Conservation (phyloP, 2,797 vertebrate genomes). For the Myiothlypis chrysogaster region DNA sequence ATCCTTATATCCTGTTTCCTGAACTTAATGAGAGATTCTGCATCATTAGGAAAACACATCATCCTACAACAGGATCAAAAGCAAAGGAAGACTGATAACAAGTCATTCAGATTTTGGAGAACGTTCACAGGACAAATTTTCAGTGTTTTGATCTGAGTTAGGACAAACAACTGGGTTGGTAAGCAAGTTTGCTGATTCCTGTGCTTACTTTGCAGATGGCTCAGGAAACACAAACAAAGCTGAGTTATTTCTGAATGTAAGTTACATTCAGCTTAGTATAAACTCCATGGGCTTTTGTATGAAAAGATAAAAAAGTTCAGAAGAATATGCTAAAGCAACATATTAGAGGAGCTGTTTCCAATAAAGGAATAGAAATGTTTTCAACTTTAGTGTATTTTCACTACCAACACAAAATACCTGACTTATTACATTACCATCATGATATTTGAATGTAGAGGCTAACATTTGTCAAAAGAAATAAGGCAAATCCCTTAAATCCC, state of each 20-base stretch:
- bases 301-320: background rate
- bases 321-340: background rate
- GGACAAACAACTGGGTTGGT: slow-evolving; percentile 58
- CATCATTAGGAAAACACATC: slow-evolving; percentile 84
- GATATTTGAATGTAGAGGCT: background rate
- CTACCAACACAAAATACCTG: background rate
- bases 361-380: background rate
- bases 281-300: background rate
- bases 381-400: background rate
- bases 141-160: slow-evolving; percentile 61
- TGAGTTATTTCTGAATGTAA: background rate
- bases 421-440: background rate
- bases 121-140: slow-evolving; percentile 72
- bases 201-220: slow-evolving; percentile 5
- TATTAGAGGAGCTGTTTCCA: background rate
- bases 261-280: background rate
- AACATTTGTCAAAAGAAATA: background rate
- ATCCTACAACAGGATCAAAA: slow-evolving; percentile 81
- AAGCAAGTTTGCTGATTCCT: slow-evolving; percentile 4
- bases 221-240: slow-evolving; percentile 1
- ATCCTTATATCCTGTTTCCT: slow-evolving; percentile 87
- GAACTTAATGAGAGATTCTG: slow-evolving; percentile 85
- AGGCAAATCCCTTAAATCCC: background rate
- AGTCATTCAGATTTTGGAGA: slow-evolving; percentile 74
- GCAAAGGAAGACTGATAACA: slow-evolving; percentile 75